phyloP scores from a whole-genome alignment of 2,888 invertebrate genomes.

The Mermis nigrescens region DNA sequence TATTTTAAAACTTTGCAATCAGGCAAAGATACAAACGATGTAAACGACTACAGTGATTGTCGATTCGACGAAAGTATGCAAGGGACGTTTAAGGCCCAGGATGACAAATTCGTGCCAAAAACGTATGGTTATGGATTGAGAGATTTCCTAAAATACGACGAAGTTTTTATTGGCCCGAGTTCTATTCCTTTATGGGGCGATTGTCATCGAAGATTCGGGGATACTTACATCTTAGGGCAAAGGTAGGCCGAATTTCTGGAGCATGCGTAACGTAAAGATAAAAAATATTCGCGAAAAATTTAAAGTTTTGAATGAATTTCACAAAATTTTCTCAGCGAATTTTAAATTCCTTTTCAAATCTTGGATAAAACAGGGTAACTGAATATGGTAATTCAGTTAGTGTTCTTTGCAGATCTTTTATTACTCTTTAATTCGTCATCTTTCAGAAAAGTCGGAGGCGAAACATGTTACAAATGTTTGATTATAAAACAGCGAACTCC shows the following conservation, averaged over 20 bases:
- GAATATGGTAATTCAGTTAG: too few relatives aligned
- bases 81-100: constrained; percentile 2
- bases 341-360: too few relatives aligned
- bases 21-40: too few relatives aligned
- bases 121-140: not conserved
- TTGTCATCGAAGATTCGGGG: constrained; percentile 6
- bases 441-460: constrained; percentile 11
- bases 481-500: constrained; percentile 7
- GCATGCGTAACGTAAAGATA: not conserved
- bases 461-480: constrained; percentile 10
- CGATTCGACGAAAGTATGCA: too few relatives aligned
- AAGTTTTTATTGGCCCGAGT: constrained; percentile 8
- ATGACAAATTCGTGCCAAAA: not conserved
- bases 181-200: constrained; percentile 12
- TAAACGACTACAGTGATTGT: too few relatives aligned
- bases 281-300: too few relatives aligned
- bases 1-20: too few relatives aligned
- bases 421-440: too few relatives aligned
- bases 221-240: constrained; percentile 5
- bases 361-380: too few relatives aligned
- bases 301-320: too few relatives aligned
- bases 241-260: constrained; percentile 10
- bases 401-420: too few relatives aligned
- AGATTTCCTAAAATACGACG: constrained; percentile 6
- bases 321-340: too few relatives aligned